Conservation (phyloP, 1,140 invertebrate genomes). For the Ganaspis sp. region DNA sequence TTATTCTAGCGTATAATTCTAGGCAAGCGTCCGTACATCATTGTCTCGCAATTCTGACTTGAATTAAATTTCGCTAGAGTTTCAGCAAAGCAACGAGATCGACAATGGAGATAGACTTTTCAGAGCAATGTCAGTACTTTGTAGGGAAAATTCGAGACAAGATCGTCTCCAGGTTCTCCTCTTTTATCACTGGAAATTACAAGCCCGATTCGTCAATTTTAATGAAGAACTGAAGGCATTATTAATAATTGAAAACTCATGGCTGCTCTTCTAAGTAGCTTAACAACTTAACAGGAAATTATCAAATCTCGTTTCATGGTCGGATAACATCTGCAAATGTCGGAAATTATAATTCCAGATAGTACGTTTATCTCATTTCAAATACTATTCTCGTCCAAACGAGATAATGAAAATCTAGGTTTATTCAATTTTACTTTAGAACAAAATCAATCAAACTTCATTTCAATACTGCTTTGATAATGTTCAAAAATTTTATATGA, state of each 20-base stretch:
- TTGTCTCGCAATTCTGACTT: not conserved
- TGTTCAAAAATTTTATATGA: not conserved
- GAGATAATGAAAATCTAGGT: not conserved
- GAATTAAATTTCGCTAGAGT: slow-evolving; percentile 25
- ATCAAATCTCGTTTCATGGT: not conserved
- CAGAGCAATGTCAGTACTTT: not conserved
- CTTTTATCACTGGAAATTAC: not conserved
- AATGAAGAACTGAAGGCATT: not conserved
- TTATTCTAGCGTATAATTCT: slow-evolving; percentile 20
- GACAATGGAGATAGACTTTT: slow-evolving; percentile 26
- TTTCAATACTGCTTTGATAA: not conserved
- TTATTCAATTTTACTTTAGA: not conserved
- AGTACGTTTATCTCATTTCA: not conserved
- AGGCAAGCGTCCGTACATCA: slow-evolving; percentile 8
- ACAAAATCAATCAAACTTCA: not conserved
- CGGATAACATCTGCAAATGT: not conserved
- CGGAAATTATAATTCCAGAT: not conserved
- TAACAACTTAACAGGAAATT: not conserved
- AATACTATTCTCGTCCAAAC: not conserved
- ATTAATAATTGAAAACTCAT: not conserved
- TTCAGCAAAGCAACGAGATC: slow-evolving; percentile 5
- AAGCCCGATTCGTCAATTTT: not conserved
- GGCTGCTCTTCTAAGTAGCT: not conserved
- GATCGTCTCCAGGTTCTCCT: not conserved
- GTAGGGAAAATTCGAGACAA: not conserved